A percentile compares a stretch with the other conserved stretches of the same genome.
These are phyloP conservation scores for Euplexia lucipara DNA, from an alignment of 2,888 invertebrate species.

Conservation along the genomic window DNA sequence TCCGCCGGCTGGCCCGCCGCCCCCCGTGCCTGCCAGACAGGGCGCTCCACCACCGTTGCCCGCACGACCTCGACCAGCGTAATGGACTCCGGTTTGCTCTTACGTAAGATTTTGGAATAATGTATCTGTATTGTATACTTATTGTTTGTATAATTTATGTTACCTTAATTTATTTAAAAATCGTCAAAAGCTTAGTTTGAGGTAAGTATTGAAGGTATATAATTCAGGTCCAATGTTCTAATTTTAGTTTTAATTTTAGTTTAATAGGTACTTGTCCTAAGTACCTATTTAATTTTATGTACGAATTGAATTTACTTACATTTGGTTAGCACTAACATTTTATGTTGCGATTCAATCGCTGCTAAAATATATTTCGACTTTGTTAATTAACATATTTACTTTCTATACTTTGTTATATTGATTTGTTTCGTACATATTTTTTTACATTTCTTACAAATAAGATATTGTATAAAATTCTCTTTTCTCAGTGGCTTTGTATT, in stretches of 20 bases:
- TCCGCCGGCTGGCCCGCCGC: slow-evolving; percentile 82
- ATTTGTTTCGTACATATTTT: slow-evolving; percentile 25
- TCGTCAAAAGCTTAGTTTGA: slow-evolving; percentile 7
- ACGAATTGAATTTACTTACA: slow-evolving; percentile 48
- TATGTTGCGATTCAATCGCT: slow-evolving; percentile 51
- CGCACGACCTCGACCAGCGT: slow-evolving; percentile 89
- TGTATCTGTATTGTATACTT: slow-evolving; percentile 22
- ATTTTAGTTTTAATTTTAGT: no score
- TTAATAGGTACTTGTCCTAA: no score
- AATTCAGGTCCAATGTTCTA: slow-evolving; percentile 9
- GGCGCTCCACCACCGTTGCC: slow-evolving; percentile 93
- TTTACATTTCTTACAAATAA: neutral
- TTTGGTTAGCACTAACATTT: slow-evolving; percentile 25
- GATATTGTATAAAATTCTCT: slow-evolving; percentile 1
- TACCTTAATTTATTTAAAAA: slow-evolving; percentile 40
- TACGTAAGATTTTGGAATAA: slow-evolving; percentile 11
- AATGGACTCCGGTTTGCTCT: slow-evolving; percentile 56
- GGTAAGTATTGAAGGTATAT: slow-evolving; percentile 22
- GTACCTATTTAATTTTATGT: slow-evolving; percentile 21
- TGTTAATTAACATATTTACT: slow-evolving; percentile 22
- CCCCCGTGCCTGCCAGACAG: slow-evolving; percentile 90
- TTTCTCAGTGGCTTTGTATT: slow-evolving; percentile 20
- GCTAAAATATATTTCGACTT: slow-evolving; percentile 23
- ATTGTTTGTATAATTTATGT: slow-evolving; percentile 36
- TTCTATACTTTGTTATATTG: slow-evolving; percentile 20